phyloP scores from a whole-genome alignment of 2,797 vertebrate genomes.

The Acrossocheilus wenchowensis region DNA sequence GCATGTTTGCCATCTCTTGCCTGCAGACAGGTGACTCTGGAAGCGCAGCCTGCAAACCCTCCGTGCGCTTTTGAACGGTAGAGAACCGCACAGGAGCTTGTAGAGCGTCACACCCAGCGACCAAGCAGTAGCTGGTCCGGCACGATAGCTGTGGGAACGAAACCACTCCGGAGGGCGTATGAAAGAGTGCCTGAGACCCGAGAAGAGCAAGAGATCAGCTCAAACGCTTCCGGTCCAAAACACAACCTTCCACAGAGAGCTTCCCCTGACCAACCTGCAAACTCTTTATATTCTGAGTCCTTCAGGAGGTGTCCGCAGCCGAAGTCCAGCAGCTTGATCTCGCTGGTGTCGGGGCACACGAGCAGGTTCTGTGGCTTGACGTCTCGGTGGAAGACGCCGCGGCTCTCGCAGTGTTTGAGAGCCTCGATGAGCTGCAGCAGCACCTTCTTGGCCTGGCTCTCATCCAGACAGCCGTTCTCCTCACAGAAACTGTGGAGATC shows the following conservation, averaged over 20 bases:
- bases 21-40: neutral
- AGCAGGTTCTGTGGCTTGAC: slow-evolving; percentile 58
- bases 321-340: slow-evolving; percentile 58
- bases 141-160: too few relatives aligned
- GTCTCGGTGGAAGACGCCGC: slow-evolving; percentile 49
- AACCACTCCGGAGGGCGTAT: neutral
- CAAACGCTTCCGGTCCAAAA: too few relatives aligned
- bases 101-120: neutral
- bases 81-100: neutral
- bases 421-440: slow-evolving; percentile 50
- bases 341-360: slow-evolving; percentile 23
- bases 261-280: slow-evolving; percentile 34
- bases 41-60: neutral
- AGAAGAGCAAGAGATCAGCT: neutral
- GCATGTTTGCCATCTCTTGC: neutral
- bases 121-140: neutral
- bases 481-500: slow-evolving; percentile 33
- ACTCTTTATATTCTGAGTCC: slow-evolving; percentile 30
- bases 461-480: neutral
- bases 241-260: neutral
- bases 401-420: slow-evolving; percentile 44
- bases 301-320: slow-evolving; percentile 52
- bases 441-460: slow-evolving; percentile 23
- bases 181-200: neutral
- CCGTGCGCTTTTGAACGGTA: neutral